phyloP scores from a whole-genome alignment of 1,140 invertebrate species.

The Brachionus koreanus region DNA sequence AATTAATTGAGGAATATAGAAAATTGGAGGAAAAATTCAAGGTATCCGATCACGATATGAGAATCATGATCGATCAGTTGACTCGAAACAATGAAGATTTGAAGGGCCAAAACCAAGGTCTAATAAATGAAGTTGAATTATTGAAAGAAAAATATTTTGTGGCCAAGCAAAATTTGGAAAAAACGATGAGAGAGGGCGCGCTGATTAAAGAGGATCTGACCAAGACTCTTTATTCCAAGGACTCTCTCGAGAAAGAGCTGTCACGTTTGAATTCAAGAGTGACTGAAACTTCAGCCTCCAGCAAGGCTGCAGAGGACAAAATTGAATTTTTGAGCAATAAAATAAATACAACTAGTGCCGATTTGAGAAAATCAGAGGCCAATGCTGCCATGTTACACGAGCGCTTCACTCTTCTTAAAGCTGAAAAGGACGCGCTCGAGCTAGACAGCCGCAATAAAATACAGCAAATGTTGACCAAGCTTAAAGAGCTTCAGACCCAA shows the following conservation, averaged over 20 bases:
- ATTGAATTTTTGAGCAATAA: conserved; percentile 42
- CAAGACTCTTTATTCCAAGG: conserved; percentile 2
- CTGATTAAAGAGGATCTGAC: conserved; percentile 36
- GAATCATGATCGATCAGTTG: conserved; percentile 41
- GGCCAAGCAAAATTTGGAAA: conserved; percentile 44
- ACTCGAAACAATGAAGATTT: conserved; percentile 43
- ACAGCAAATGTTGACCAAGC: conserved; percentile 10
- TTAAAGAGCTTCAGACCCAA: conserved; percentile 34
- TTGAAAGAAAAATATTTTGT: conserved; percentile 42
- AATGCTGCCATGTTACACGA: conserved; percentile 44
- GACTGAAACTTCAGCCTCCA: neutral
- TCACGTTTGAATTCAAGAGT: neutral
- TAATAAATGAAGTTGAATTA: conserved; percentile 32
- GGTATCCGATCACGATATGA: conserved; percentile 35
- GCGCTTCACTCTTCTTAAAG: conserved; percentile 38
- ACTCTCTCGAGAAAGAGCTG: conserved; percentile 36
- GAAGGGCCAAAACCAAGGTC: conserved; percentile 37
- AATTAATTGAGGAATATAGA: conserved; percentile 38
- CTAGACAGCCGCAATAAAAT: conserved; percentile 37
- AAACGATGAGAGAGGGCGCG: conserved; percentile 25
- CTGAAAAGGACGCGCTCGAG: conserved; percentile 31
- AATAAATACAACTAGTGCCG: conserved; percentile 10
- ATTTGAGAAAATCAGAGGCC: conserved; percentile 39
- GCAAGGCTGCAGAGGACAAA: conserved; percentile 37
- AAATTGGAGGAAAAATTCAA: conserved; percentile 43